phyloP scores from a whole-genome alignment of 2,888 invertebrate genomes.

The Chironomus riparius region DNA sequence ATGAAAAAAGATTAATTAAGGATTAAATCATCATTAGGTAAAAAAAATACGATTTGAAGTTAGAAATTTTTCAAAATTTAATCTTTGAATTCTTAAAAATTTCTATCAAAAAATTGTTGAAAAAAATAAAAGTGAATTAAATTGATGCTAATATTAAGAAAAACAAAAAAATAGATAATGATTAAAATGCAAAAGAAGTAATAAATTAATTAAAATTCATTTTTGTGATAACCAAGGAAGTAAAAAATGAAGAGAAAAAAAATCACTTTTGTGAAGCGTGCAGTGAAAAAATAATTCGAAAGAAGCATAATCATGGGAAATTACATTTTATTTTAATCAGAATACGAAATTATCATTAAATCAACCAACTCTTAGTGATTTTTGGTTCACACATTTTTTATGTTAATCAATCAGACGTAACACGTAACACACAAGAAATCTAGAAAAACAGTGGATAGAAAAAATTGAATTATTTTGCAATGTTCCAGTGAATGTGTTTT shows the following conservation, averaged over 20 bases:
- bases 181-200: neutral
- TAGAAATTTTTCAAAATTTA: no score
- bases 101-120: neutral
- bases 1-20: neutral
- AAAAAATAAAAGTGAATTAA: neutral
- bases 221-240: neutral
- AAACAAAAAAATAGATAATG: neutral
- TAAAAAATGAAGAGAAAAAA: neutral
- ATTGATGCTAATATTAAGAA: conserved; percentile 2
- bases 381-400: no score
- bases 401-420: no score
- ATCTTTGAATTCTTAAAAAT: no score
- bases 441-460: no score
- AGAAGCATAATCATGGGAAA: neutral
- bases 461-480: no score
- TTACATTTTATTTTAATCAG: neutral
- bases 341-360: no score
- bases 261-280: neutral
- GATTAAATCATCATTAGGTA: neutral
- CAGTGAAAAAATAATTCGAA: neutral
- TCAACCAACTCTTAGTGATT: no score
- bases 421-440: no score
- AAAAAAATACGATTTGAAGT: neutral
- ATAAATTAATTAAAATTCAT: conserved; percentile 2
- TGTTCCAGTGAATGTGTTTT: no score